Evolutionary conservation across 2,113 vertebrate species (phyloP).

Genomic region (Actinemys pallida): DNA sequence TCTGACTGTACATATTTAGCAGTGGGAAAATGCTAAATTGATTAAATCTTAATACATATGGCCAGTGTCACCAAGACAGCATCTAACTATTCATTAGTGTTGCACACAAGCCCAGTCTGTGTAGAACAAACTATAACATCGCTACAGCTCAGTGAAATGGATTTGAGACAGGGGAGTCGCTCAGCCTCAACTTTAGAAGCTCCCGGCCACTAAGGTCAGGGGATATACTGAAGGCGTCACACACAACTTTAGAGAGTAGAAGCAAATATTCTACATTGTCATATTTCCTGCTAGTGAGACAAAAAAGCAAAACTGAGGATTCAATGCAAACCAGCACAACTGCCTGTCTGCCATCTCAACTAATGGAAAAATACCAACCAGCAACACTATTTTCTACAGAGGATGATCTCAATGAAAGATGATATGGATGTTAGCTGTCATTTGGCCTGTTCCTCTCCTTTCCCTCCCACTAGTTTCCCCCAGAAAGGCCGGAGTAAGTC

Average conservation of each 20-base stretch:
- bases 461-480: not conserved
- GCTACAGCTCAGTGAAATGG: not conserved
- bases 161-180: not conserved
- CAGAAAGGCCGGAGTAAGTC: conserved; percentile 18
- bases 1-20: not conserved
- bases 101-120: not conserved
- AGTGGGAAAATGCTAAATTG: not conserved
- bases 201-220: conserved; percentile 5
- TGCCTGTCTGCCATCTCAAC: not conserved
- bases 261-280: conserved; percentile 33
- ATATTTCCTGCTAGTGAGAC: conserved; percentile 37
- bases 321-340: conserved; percentile 18
- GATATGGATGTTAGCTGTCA: not conserved
- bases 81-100: not conserved
- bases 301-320: conserved; percentile 31
- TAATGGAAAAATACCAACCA: conserved; percentile 58
- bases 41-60: not conserved
- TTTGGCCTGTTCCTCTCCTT: not conserved
- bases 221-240: conserved; percentile 9
- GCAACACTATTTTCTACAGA: not conserved
- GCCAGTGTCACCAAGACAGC: not conserved
- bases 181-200: not conserved
- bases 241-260: not conserved
- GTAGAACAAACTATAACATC: not conserved
- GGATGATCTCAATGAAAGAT: accelerated